These are phyloP conservation scores for Hemiscyllium ocellatum DNA, from an alignment of 2,113 vertebrate genomes.

Conservation along the genomic window DNA sequence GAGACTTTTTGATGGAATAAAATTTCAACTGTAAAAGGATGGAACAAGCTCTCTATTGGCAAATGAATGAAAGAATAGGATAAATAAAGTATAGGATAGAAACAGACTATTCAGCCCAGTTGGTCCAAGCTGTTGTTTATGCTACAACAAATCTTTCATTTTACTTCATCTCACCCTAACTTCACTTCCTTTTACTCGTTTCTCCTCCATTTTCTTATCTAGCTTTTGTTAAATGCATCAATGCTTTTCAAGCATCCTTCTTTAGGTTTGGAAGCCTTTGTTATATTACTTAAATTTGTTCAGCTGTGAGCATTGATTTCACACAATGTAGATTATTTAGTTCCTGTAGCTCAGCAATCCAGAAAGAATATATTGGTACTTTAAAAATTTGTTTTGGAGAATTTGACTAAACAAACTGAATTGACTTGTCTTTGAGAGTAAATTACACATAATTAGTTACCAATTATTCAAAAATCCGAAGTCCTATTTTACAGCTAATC, in stretches of 20 bases:
- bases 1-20: not conserved
- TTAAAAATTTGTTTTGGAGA: not conserved
- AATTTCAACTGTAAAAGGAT: no score
- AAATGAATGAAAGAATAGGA: no score
- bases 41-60: no score
- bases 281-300: not conserved
- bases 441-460: not conserved
- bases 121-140: not conserved
- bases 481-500: not conserved
- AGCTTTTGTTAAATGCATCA: not conserved
- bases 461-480: not conserved
- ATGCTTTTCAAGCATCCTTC: not conserved
- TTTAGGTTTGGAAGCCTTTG: not conserved
- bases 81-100: not conserved
- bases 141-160: not conserved
- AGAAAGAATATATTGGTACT: not conserved
- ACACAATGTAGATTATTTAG: not conserved
- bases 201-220: not conserved
- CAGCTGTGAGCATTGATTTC: not conserved
- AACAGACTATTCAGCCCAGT: not conserved
- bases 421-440: not conserved
- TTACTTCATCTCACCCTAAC: not conserved
- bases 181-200: not conserved
- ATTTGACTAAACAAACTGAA: not conserved
- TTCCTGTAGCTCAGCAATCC: not conserved